phyloP scores from a whole-genome alignment of 2,113 vertebrate species.

The Atractosteus spatula region DNA sequence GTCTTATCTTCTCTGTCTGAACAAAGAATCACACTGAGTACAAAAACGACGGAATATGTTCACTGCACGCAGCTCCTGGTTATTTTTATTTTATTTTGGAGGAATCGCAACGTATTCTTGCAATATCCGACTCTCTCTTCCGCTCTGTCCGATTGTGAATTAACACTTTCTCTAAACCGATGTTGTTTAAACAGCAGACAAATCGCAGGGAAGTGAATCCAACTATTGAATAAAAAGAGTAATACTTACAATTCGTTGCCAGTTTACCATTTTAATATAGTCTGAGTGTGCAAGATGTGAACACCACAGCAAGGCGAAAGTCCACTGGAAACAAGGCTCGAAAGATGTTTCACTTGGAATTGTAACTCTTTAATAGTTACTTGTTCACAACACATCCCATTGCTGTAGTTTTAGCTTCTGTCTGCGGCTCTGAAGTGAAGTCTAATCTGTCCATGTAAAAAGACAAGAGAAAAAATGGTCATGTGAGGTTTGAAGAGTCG shows the following conservation, averaged over 20 bases:
- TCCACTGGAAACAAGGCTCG: slow-evolving; percentile 17
- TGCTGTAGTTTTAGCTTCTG: slow-evolving; percentile 67
- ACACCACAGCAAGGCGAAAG: background rate
- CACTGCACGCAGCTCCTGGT: background rate
- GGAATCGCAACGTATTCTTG: no score
- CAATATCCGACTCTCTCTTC: background rate
- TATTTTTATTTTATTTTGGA: background rate
- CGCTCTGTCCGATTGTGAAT: background rate
- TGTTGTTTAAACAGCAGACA: background rate
- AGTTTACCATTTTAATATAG: background rate
- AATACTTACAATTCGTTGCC: slow-evolving; percentile 22
- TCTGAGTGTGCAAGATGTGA: background rate
- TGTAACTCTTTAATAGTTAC: slow-evolving; percentile 50
- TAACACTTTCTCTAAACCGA: background rate
- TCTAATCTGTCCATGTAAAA: slow-evolving; percentile 68
- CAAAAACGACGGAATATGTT: background rate
- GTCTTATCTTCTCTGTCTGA: background rate
- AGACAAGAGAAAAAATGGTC: slow-evolving; percentile 71
- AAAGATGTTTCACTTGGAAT: background rate
- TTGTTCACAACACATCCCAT: slow-evolving; percentile 64
- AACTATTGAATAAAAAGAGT: slow-evolving; percentile 10
- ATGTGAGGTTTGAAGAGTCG: slow-evolving; percentile 69
- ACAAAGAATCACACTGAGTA: slow-evolving; percentile 3
- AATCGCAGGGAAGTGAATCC: background rate
- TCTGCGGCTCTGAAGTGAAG: slow-evolving; percentile 78